Base-by-base conservation (phyloP, 2,113 vertebrate genomes). In the Zosterops pallidus region DNA sequence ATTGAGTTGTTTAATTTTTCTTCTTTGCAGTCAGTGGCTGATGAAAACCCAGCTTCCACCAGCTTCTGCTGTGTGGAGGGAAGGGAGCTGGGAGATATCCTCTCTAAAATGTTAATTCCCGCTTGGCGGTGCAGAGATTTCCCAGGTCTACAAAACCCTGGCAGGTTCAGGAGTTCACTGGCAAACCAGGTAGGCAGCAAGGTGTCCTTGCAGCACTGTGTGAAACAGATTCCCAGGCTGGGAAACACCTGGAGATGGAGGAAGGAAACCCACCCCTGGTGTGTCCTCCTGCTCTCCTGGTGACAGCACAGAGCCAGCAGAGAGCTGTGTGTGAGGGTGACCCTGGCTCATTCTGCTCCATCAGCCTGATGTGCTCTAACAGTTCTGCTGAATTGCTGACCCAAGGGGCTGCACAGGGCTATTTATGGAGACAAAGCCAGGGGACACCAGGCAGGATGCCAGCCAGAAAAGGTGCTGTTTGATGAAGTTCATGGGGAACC, bases 21-120 rank as follows among this genome's bases (percentile, higher is more conserved):
- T n/a, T 42, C 64, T 87, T 63, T 2, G 0, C 42, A 23, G 25
- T 31, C 85, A 21, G 14, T 5, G 4, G 56, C 29, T 1, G 2
- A 46, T 42, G 47, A 10, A 76, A 88, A 63, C 17, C 42, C 42
- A 50, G 47, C 29, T 94, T 18, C 21, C 29, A 8, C 52, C 9
- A 8, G 62, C 52, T 78, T 93, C 87, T 85, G 22, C 60, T 2
- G 0, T 44, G 24, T 78, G 50, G 42, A 90, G 14, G n/a, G 64
- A 46, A 90, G 76, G 85, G 42, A 82, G 56, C 70, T 93, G 90
- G 82, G 82, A 76, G 62, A 94, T 76, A 96, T 60, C 92, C 78
- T 85, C 91, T 93, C 79, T 93, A 82, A 94, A 94, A 88, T 93
- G 91, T 94, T 93, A 95, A 94, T 92, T 87, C 91, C 82, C 14